These are phyloP conservation scores for Daubentonia madagascariensis DNA, from an alignment of 2,113 vertebrate genomes.

Conservation along the genomic window DNA sequence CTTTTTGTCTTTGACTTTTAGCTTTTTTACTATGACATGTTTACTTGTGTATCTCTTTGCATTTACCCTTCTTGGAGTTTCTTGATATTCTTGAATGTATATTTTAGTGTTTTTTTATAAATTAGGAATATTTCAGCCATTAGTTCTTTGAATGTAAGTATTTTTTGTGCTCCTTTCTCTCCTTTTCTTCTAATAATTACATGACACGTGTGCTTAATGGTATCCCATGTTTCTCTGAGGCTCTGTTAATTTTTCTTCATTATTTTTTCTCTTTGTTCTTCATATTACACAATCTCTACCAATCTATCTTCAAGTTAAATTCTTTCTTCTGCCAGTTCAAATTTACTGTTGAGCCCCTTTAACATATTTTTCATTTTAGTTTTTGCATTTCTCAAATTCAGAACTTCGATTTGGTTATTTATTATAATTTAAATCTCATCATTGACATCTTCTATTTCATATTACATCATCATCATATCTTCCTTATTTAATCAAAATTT, in stretches of 20 bases:
- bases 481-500: neutral
- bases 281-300: neutral
- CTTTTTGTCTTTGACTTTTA: neutral
- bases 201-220: neutral
- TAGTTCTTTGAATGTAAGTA: neutral
- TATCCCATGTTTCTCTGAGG: neutral
- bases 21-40: neutral
- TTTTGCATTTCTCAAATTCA: neutral
- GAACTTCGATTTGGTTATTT: neutral
- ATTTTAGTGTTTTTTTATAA: neutral
- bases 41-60: neutral
- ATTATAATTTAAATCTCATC: neutral
- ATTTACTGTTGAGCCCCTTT: too few relatives aligned
- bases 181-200: neutral
- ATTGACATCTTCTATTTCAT: neutral
- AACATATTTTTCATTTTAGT: neutral
- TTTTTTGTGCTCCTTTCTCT: neutral
- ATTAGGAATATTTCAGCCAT: neutral
- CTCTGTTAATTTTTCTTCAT: neutral
- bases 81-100: neutral
- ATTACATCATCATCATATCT: neutral
- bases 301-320: neutral
- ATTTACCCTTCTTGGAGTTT: neutral
- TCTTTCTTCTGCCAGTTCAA: neutral
- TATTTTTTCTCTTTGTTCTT: neutral